Percentiles rank a stretch among this genome's conserved stretches.
Evolutionary conservation across 92 coral and sea anemone species (phyloP).

Genomic region (Plumapathes pennacea): DNA sequence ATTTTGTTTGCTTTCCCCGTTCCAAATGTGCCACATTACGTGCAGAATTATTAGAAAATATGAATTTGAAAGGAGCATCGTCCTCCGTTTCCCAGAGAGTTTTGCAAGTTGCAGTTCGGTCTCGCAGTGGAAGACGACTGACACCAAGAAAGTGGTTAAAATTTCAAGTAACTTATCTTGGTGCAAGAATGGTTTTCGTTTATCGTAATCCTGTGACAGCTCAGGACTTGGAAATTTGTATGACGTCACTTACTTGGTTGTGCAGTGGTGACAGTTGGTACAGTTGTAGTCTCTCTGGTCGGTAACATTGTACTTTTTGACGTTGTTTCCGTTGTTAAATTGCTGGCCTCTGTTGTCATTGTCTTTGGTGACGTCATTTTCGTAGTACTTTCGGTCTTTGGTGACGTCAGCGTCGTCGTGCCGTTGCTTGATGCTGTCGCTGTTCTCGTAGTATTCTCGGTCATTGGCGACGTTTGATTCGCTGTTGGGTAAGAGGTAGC

Average conservation of each 20-base stretch:
- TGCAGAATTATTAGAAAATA: no score
- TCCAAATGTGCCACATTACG: no score
- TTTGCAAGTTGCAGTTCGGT: no score
- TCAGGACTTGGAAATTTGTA: neutral
- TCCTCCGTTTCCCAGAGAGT: no score
- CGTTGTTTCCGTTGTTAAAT: neutral
- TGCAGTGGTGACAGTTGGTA: neutral
- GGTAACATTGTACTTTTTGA: slow-evolving; percentile 1
- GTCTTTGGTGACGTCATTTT: slow-evolving; percentile 1
- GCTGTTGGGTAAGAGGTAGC: slow-evolving; percentile 6
- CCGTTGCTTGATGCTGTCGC: neutral
- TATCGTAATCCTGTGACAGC: neutral
- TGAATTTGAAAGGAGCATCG: no score
- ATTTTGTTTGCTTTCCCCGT: no score
- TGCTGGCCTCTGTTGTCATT: slow-evolving; percentile 3
- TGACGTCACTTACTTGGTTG: neutral
- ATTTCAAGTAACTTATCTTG: neutral
- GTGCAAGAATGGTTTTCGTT: neutral
- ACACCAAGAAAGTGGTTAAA: no score
- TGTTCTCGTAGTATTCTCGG: slow-evolving; percentile 6
- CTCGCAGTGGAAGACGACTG: no score
- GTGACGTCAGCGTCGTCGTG: slow-evolving; percentile 3
- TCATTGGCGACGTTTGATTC: slow-evolving; percentile 3
- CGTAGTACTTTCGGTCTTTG: neutral
- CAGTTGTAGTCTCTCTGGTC: neutral